These are phyloP conservation scores for Phortica okadai DNA, from an alignment of 2,888 invertebrate species.

Conservation along the genomic window DNA sequence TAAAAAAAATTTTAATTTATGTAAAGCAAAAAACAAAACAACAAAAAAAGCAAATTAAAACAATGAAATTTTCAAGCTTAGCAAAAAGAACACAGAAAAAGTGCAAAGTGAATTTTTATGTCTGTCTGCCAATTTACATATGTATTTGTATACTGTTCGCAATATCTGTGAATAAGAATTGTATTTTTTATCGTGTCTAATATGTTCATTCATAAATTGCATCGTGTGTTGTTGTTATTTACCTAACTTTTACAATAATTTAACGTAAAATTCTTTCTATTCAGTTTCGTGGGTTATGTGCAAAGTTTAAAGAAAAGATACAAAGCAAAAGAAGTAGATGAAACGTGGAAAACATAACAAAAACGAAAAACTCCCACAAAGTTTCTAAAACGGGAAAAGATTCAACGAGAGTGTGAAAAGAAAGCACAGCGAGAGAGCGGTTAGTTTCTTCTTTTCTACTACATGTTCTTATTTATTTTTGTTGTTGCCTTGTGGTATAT, in stretches of 20 bases:
- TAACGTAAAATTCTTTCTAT: constrained; percentile 41
- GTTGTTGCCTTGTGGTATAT: background rate
- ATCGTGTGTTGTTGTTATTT: constrained; percentile 46
- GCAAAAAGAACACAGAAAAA: background rate
- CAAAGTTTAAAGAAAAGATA: background rate
- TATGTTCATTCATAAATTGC: constrained; percentile 56
- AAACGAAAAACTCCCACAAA: constrained; percentile 17
- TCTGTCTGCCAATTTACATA: background rate
- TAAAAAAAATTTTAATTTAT: constrained; percentile 18
- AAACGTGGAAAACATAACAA: constrained; percentile 33
- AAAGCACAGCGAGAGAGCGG: background rate
- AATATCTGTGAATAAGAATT: background rate
- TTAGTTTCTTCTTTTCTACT: no score
- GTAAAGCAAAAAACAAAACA: constrained; percentile 14
- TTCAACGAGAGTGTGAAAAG: background rate
- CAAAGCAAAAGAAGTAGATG: constrained; percentile 26
- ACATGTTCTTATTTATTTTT: background rate
- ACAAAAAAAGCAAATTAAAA: background rate
- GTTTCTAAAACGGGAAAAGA: background rate
- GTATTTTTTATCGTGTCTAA: background rate
- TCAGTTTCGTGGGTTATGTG: constrained; percentile 35
- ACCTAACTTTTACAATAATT: constrained; percentile 26
- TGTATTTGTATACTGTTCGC: background rate
- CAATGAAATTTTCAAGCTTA: background rate
- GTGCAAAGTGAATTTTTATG: constrained; percentile 6